These are phyloP conservation scores for Drosophila percnosoma DNA, from an alignment of 2,888 invertebrate genomes.

Conservation along the genomic window DNA sequence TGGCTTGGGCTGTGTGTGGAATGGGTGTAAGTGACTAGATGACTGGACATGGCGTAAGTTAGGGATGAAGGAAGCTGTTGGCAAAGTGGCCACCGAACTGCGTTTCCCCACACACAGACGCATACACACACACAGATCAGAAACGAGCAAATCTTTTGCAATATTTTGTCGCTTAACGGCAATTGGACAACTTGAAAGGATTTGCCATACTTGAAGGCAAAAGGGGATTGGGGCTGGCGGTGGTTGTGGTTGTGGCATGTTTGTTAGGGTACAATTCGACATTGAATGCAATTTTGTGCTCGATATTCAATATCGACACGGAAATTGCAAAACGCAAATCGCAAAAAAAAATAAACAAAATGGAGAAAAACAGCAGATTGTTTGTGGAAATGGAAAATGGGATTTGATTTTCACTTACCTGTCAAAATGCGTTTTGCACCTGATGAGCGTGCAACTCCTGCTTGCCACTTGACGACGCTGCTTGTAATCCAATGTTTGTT, in stretches of 20 bases:
- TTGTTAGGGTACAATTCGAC: neutral
- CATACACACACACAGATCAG: neutral
- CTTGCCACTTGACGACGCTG: conserved; percentile 2
- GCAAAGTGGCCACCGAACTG: conserved; percentile 32
- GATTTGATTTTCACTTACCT: conserved; percentile 44
- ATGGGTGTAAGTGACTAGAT: neutral
- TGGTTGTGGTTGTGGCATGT: neutral
- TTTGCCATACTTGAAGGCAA: conserved; percentile 11
- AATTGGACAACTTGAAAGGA: conserved; percentile 50
- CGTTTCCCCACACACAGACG: neutral
- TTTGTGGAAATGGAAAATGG: conserved; percentile 14
- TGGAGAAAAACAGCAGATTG: neutral
- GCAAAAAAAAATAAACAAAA: neutral
- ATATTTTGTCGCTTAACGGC: conserved; percentile 42
- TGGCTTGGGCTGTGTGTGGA: neutral
- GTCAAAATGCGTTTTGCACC: conserved; percentile 23
- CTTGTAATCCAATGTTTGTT: conserved; percentile 35
- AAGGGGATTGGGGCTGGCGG: too few relatives aligned
- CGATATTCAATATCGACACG: conserved; percentile 37
- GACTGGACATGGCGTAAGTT: neutral
- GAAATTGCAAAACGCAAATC: conserved; percentile 44
- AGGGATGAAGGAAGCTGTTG: conserved; percentile 16
- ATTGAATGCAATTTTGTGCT: conserved; percentile 24
- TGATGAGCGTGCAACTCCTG: neutral
- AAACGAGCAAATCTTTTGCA: conserved; percentile 34